These are phyloP conservation scores for Venustaconcha ellipsiformis DNA, from an alignment of 1,140 invertebrate genomes.

Conservation along the genomic window DNA sequence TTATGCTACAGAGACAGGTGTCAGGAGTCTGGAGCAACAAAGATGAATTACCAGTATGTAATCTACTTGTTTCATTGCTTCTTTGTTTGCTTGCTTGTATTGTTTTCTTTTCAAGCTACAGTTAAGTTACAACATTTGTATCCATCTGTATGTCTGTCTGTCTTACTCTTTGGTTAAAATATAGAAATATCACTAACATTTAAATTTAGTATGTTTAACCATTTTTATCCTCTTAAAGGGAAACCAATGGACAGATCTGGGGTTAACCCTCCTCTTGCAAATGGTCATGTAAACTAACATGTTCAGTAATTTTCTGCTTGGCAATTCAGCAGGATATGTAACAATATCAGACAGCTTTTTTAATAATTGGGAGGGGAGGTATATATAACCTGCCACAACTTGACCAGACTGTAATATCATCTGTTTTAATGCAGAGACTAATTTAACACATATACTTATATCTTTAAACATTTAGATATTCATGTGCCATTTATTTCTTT, in stretches of 20 bases:
- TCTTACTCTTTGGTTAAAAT: not conserved
- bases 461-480: not conserved
- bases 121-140: not conserved
- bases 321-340: no score
- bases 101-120: not conserved
- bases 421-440: not conserved
- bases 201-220: no score
- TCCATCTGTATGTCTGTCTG: not conserved
- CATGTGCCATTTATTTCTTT: not conserved
- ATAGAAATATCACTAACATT: no score
- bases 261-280: no score
- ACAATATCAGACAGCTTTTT: no score
- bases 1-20: slow-evolving; percentile 95
- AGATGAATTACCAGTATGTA: slow-evolving; percentile 92
- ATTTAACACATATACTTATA: not conserved
- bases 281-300: no score
- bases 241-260: no score
- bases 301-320: no score
- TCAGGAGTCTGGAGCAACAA: slow-evolving; percentile 93
- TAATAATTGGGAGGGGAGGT: no score
- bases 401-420: not conserved
- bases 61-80: not conserved
- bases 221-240: no score
- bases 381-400: no score
- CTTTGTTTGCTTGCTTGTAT: slow-evolving; percentile 1